These are phyloP conservation scores for Diabrotica undecimpunctata DNA, from an alignment of 1,140 invertebrate genomes.

Conservation along the genomic window DNA sequence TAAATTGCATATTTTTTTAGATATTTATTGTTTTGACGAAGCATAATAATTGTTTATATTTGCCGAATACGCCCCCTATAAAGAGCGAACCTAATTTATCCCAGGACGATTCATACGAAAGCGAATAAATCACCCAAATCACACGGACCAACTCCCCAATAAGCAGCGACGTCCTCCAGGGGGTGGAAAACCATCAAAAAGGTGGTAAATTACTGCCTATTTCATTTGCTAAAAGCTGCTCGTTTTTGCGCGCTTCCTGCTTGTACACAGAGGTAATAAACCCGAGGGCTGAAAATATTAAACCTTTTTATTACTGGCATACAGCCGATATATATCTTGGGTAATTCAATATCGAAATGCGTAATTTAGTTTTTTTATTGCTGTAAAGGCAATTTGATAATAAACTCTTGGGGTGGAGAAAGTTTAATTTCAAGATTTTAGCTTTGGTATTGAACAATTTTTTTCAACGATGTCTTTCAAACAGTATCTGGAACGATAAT, in stretches of 20 bases:
- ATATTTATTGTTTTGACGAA: too few relatives aligned
- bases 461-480: too few relatives aligned
- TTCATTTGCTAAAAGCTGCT: constrained; percentile 2
- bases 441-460: too few relatives aligned
- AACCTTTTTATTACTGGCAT: background rate
- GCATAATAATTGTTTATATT: background rate
- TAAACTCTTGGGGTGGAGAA: too few relatives aligned
- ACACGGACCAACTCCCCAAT: constrained; percentile 1
- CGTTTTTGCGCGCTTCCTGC: background rate
- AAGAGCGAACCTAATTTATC: background rate
- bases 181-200: background rate
- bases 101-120: background rate
- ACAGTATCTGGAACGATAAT: too few relatives aligned
- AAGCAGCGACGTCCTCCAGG: background rate
- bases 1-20: too few relatives aligned
- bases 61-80: background rate
- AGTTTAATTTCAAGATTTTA: too few relatives aligned
- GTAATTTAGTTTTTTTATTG: too few relatives aligned
- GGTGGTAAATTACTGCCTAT: background rate
- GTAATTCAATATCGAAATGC: too few relatives aligned
- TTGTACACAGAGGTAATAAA: background rate
- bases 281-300: background rate
- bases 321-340: too few relatives aligned
- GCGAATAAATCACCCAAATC: background rate
- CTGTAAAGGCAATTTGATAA: too few relatives aligned